Evolutionary conservation across 2,113 vertebrate genomes (phyloP).

Genomic region (Hiodon tergisus): DNA sequence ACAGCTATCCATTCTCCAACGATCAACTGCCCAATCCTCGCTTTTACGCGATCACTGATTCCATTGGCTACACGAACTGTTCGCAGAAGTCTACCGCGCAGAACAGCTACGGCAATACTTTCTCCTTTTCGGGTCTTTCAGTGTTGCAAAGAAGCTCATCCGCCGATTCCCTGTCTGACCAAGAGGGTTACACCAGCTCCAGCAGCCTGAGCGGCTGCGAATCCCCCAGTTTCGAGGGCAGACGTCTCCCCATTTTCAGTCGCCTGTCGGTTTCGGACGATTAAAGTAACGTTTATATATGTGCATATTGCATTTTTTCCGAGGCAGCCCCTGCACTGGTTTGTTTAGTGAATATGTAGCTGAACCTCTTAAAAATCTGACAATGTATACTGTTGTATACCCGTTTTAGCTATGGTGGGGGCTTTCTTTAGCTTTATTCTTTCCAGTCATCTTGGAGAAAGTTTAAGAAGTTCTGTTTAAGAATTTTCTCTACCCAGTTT

Average conservation of each 20-base stretch:
- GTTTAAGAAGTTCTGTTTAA: constrained; percentile 46
- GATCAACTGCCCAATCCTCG: constrained; percentile 30
- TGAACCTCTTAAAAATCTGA: constrained; percentile 22
- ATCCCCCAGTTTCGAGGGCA: constrained; percentile 58
- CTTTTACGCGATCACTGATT: constrained; percentile 42
- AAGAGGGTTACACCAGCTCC: constrained; percentile 65
- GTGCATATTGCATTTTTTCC: constrained; percentile 68
- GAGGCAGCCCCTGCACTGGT: constrained; percentile 51
- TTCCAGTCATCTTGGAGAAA: constrained; percentile 23
- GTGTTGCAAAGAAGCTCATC: constrained; percentile 53
- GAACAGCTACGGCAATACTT: constrained; percentile 3
- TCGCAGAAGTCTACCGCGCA: constrained; percentile 31
- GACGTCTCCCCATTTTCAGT: constrained; percentile 71
- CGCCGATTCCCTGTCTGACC: constrained; percentile 65
- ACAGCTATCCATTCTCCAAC: constrained; percentile 40
- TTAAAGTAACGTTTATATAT: constrained; percentile 46
- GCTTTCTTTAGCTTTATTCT: constrained; percentile 30
- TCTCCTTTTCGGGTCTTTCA: constrained; percentile 22
- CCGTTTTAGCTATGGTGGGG: constrained; percentile 42
- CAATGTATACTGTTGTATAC: constrained; percentile 71
- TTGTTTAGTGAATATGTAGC: constrained; percentile 44
- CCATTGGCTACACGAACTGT: constrained; percentile 2
- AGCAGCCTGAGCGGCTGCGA: constrained; percentile 61
- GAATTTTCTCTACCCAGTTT: constrained; percentile 34
- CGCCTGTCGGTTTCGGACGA: constrained; percentile 64